These are phyloP conservation scores for Oscheius sp. DNA, from an alignment of 2,888 invertebrate genomes.

Conservation along the genomic window DNA sequence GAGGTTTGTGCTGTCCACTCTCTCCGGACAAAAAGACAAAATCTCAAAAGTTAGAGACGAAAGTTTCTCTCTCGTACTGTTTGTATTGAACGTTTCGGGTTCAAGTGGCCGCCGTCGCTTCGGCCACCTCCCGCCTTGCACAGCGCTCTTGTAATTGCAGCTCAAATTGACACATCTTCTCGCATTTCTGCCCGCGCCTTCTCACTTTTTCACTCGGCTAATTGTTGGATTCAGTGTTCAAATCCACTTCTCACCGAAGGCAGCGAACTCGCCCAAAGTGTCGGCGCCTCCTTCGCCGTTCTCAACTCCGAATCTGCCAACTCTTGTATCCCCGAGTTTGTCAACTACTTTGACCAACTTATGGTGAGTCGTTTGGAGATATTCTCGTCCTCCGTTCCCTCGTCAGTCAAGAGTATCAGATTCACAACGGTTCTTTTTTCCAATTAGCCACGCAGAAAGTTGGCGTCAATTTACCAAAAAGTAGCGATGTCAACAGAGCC, in stretches of 20 bases:
- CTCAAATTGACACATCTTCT: conserved; percentile 12
- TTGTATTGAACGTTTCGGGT: conserved; percentile 30
- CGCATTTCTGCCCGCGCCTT: conserved; percentile 5
- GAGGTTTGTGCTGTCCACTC: conserved; percentile 16
- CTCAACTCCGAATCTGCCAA: background rate
- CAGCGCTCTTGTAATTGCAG: conserved; percentile 22
- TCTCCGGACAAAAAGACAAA: background rate
- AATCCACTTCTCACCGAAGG: conserved; percentile 43
- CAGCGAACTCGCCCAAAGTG: conserved; percentile 40
- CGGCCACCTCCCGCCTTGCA: conserved; percentile 23
- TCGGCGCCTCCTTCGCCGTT: conserved; percentile 46
- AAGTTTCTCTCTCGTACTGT: conserved; percentile 8
- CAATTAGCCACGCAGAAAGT: background rate
- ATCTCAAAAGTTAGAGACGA: background rate
- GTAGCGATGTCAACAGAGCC: background rate
- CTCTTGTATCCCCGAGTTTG: background rate
- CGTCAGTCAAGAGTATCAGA: background rate
- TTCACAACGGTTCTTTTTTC: background rate
- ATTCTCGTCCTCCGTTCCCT: background rate
- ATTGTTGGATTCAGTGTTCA: conserved; percentile 8
- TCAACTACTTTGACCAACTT: conserved; percentile 10
- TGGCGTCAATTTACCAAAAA: background rate
- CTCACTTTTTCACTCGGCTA: conserved; percentile 1
- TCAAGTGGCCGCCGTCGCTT: conserved; percentile 27
- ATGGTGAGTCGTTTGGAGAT: background rate